Conservation (phyloP, 2,113 vertebrate genomes). For the Lophius piscatorius region DNA sequence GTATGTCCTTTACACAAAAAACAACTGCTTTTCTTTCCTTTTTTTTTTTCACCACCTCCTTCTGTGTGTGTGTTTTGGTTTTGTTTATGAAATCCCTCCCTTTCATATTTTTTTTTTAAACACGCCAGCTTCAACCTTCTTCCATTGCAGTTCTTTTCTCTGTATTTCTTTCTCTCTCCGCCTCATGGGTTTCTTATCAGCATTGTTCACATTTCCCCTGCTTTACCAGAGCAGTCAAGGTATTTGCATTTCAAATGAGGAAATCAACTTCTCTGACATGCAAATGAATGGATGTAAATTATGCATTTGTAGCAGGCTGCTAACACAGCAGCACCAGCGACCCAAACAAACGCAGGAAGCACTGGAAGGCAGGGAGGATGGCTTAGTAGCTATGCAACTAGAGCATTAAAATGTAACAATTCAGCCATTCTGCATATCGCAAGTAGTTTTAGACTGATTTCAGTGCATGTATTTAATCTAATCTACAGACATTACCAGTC, state of each 20-base stretch:
- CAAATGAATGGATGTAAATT: constrained; percentile 78
- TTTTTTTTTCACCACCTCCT: constrained; percentile 1
- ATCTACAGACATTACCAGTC: too few relatives aligned
- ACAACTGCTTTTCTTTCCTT: constrained; percentile 18
- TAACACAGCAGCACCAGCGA: constrained; percentile 48
- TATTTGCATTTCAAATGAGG: constrained; percentile 83
- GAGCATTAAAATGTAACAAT: not conserved
- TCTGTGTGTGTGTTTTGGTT: constrained; percentile 18
- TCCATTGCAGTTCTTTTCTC: not conserved
- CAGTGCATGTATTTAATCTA: too few relatives aligned
- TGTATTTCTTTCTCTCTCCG: constrained; percentile 13
- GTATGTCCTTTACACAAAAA: constrained; percentile 21
- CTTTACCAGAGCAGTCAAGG: constrained; percentile 66
- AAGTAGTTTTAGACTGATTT: too few relatives aligned
- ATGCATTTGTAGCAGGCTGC: constrained; percentile 68
- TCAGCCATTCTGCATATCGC: constrained; percentile 15
- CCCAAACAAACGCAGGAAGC: constrained; percentile 15
- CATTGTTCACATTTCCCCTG: constrained; percentile 55
- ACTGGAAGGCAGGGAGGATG: not conserved
- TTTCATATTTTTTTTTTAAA: constrained; percentile 2
- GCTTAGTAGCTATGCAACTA: constrained; percentile 13
- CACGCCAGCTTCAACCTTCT: constrained; percentile 37
- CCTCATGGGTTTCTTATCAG: constrained; percentile 65
- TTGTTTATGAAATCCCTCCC: constrained; percentile 43
- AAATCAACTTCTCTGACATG: constrained; percentile 73